Conservation (phyloP, 2,888 invertebrate genomes). For the Nymphalis c-album region DNA sequence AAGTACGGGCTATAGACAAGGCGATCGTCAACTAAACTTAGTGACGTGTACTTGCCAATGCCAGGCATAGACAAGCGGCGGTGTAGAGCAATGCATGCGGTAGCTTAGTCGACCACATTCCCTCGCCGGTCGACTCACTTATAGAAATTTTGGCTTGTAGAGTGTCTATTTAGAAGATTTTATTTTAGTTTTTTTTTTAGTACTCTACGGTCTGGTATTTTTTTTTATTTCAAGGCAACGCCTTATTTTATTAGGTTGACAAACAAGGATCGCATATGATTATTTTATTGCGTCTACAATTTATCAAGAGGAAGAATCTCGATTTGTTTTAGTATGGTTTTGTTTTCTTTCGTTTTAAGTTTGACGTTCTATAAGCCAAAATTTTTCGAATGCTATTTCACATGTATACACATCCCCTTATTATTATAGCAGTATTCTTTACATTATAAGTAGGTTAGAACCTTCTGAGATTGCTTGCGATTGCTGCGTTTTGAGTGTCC, state of each 20-base stretch:
- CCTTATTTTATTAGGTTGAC: background rate
- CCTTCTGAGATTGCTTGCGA: constrained; percentile 68
- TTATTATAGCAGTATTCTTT: constrained; percentile 76
- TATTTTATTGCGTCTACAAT: background rate
- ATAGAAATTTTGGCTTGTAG: constrained; percentile 61
- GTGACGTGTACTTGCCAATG: constrained; percentile 25
- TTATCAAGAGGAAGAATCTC: constrained; percentile 1
- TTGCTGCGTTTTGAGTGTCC: constrained; percentile 40
- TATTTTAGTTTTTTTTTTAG: constrained; percentile 19
- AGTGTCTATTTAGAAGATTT: constrained; percentile 26
- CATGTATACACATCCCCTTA: constrained; percentile 69
- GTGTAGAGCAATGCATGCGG: constrained; percentile 74
- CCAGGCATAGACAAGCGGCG: constrained; percentile 59
- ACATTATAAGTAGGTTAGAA: constrained; percentile 72
- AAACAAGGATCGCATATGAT: background rate
- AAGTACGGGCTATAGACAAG: constrained; percentile 11
- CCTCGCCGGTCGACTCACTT: constrained; percentile 60
- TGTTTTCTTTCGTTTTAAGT: constrained; percentile 14
- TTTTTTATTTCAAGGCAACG: background rate
- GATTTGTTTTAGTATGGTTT: constrained; percentile 10
- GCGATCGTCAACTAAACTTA: constrained; percentile 15
- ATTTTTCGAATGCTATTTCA: constrained; percentile 69
- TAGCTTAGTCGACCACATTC: constrained; percentile 69
- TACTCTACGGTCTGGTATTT: background rate
- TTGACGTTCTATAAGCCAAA: constrained; percentile 55